Percentiles rank a stretch among this genome's conserved stretches.
Evolutionary conservation across 2,797 vertebrate species (phyloP).

Genomic region (Tangara arthus): DNA sequence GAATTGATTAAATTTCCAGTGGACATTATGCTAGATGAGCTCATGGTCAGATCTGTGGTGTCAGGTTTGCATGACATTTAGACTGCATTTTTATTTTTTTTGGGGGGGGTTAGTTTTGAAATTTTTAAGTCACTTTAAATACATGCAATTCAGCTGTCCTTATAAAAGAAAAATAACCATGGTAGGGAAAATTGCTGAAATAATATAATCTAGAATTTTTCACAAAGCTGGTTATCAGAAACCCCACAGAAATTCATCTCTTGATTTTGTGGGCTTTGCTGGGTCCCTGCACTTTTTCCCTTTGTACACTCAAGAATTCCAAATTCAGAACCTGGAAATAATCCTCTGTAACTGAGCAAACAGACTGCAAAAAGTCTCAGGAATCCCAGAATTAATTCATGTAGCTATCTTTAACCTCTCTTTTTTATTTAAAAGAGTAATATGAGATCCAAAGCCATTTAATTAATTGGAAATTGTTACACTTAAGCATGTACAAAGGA

Average conservation of each 20-base stretch:
- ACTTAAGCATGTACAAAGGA: not conserved
- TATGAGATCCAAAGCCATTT: conserved; percentile 16
- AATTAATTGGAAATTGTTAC: conserved; percentile 40
- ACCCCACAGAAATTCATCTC: not conserved
- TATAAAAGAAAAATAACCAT: not conserved
- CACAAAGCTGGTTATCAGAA: not conserved
- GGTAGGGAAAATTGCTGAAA: not conserved
- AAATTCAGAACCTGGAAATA: not conserved
- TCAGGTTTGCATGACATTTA: not conserved
- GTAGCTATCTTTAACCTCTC: not conserved
- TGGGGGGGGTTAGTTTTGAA: not conserved
- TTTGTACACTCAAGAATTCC: not conserved
- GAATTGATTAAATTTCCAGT: not conserved
- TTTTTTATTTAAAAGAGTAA: not conserved
- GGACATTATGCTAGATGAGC: not conserved
- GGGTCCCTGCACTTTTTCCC: not conserved
- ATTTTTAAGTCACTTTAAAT: not conserved
- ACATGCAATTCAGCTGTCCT: not conserved
- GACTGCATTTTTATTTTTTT: not conserved
- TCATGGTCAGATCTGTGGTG: not conserved
- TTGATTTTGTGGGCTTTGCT: not conserved
- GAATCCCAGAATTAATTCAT: not conserved
- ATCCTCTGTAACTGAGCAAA: not conserved
- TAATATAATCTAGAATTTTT: not conserved
- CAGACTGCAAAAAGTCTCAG: not conserved